Base-by-base conservation (phyloP, 2,113 vertebrate species). In the Ictalurus punctatus region DNA sequence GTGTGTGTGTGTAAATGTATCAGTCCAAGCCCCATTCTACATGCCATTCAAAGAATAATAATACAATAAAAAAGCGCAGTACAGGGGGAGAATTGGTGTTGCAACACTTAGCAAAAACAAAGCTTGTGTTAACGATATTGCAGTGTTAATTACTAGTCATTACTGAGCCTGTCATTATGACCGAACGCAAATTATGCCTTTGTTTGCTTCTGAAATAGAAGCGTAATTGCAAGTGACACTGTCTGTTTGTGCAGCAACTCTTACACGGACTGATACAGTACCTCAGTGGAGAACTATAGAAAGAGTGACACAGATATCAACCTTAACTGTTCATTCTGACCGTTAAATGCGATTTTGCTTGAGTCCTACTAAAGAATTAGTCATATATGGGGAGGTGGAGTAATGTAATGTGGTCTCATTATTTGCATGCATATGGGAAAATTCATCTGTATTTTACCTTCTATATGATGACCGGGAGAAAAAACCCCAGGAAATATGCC, bases 11-110 rank as follows among this genome's bases (percentile, higher is more conserved):
- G 63, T 89, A 74, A 74, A 74, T 19, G 65, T 74, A 23, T 56
- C 56, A 44, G 44, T 37, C 58, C n/a, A 7, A 65, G 63, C 48
- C 10, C 78, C 44, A 34, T 86, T 90, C 80, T 86, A 63, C 48
- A 74, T 54, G 81, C 37, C n/a, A 89, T 86, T 91, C 56, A 59
- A 89, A 74, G 58, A 89, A 83, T 82, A 81, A 86, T 80, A 84
- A 89, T 84, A 76, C 80, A 90, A 73, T 86, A 76, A 90, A 82
- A 84, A 84, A 65, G 83, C 58, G 83, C 2, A 56, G 19, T 71
- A 69, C 40, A 63, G 56, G 59, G 76, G 73, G 52, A 80, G 76
- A 81, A 67, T 58, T 44, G 48, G 61, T 73, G 71, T 82, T 82
- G 73, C 82, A 85, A 76, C 74, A 82, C 83, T 86, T 85, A 74